Base-by-base conservation (phyloP, 2,888 invertebrate species). In the Apamea crenata region DNA sequence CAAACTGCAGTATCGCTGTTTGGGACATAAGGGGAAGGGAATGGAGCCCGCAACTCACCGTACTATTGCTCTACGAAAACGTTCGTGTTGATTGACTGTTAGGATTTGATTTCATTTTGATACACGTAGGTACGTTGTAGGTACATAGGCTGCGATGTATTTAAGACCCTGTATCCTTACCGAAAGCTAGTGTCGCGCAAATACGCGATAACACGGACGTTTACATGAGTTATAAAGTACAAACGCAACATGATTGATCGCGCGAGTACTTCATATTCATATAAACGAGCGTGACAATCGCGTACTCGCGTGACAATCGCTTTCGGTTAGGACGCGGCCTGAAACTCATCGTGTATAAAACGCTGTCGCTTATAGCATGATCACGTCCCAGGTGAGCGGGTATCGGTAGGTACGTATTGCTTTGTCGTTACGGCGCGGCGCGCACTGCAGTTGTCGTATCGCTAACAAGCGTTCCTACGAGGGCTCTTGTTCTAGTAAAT, bases 401-500 rank as follows among this genome's bases (percentile, higher is more conserved):
- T 83, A 84, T 78, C 77, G 69, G 53, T 81, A 78, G 76, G 68
- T 74, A 86, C 76, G 80, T 89, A 88, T 88, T 88, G 87, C 87
- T 89, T 87, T 88, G 85, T 90, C 89, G 90, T 88, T 88, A 88
- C 80, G 77, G 80, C 80, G 84, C 80, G 77, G 80, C 80, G 84
- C 81, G 82, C 79, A 79, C 82, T 90, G 87, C 90, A 91, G 86
- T 88, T 89, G 90, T 88, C 87, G 92, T 90, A 90, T 90, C 88
- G 88, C 93, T 94, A 94, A 93, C 93, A 94, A 94, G 93, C 93
- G 86, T 92, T 86, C 91, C 91, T 90, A 83, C 76, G 89, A 88
- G 90, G 91, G 89, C 89, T 91, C 89, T 91, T 90, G 89, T 91
- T 91, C 87, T 87, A 88, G 87, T 85, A 88, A 90, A 90, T 83